Base-by-base conservation (phyloP, 2,888 invertebrate genomes). In the Phaonia tiefii region DNA sequence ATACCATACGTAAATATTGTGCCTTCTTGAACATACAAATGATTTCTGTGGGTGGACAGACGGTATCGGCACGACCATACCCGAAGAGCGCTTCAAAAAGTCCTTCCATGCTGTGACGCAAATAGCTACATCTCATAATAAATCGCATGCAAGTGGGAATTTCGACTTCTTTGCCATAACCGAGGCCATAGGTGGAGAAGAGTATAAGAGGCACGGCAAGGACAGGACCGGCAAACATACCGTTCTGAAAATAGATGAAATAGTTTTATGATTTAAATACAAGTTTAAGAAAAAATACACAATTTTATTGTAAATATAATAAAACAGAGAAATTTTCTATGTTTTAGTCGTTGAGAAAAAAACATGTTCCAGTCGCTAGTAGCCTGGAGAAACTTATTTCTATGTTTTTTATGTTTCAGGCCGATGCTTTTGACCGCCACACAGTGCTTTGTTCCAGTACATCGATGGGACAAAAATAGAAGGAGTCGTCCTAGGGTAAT, bases 161-260 rank as follows among this genome's bases (percentile, higher is more conserved):
- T 66, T 88, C 93, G 0, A 95, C 94, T 0, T 92, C 92, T n/a
- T 92, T 92, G 0, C 95, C 96, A 79, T 94, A 94, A 4, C 98
- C 98, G 86, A 98, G 95, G 37, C 98, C 96, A 87, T 96, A 96
- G 0, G 95, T 96, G 4, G 98, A 95, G 65, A 98, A 92, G 74
- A 98, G 90, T 93, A 98, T 96, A 11, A 98, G 91, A 0, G 98
- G 98, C 4, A 98, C 98, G 70, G 95, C 93, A 76, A 95, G 88
- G 0, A 96, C 95, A 15, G 98, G 98, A 0, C 98, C 98, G 85
- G 97, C 92, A 89, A 98, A 98, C 90, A 97, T 96, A 31, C 95
- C 94, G 87, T 96, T 96, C 96, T 96, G 91, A 10, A 91, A 75
- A 91, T 5, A 5, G 25, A 20, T 83, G 42, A 73, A 63, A n/a